phyloP scores from a whole-genome alignment of 1,140 invertebrate genomes.

The Drosophila sproati region DNA sequence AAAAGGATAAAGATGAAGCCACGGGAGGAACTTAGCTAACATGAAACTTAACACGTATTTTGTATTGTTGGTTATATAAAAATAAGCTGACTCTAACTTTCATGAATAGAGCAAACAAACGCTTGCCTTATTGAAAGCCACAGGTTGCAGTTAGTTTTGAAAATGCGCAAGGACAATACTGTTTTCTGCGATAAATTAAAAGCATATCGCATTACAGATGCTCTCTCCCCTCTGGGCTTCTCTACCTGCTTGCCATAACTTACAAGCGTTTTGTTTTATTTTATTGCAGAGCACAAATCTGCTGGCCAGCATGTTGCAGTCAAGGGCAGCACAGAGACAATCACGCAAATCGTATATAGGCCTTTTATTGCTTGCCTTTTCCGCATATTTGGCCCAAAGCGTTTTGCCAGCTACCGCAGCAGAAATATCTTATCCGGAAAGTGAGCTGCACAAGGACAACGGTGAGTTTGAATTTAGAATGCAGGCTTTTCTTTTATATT shows the following conservation, averaged over 20 bases:
- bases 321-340: conserved; percentile 13
- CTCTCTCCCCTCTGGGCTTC: neutral
- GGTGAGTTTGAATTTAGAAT: conserved; percentile 25
- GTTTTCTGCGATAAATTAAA: no score
- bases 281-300: conserved; percentile 22
- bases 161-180: no score
- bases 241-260: neutral
- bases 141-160: no score
- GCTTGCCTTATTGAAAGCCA: no score
- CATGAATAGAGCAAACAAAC: no score
- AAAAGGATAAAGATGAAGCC: no score
- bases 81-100: no score
- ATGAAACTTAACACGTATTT: no score
- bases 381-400: conserved; percentile 43
- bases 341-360: conserved; percentile 39
- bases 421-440: conserved; percentile 42
- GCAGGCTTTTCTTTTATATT: neutral
- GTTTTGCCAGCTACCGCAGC: conserved; percentile 27
- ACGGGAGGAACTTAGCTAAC: no score
- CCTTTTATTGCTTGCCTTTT: conserved; percentile 54
- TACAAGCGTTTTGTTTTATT: conserved; percentile 3
- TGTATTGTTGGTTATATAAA: no score
- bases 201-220: neutral
- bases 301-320: conserved; percentile 42
- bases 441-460: conserved; percentile 45